Conservation (phyloP, 2,888 invertebrate genomes). For the Spisula solida region DNA sequence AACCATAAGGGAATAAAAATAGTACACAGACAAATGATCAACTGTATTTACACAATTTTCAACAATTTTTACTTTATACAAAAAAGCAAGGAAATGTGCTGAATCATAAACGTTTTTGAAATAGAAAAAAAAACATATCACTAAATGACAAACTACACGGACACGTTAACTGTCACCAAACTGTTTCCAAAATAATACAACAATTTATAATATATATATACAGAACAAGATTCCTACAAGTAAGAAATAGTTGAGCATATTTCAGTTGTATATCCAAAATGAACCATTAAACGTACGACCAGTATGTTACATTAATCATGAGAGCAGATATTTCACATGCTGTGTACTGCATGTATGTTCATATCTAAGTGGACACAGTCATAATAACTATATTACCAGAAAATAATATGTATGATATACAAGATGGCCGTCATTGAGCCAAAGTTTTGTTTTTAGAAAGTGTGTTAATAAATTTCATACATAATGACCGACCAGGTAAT, state of each 20-base stretch:
- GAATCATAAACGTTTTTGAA: constrained; percentile 1
- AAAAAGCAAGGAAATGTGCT: constrained; percentile 24
- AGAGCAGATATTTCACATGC: not conserved
- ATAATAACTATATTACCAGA: no score
- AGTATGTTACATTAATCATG: not conserved
- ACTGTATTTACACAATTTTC: not conserved
- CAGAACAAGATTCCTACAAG: not conserved
- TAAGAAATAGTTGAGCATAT: constrained; percentile 20
- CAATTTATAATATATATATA: not conserved
- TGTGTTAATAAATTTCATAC: no score
- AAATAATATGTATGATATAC: no score
- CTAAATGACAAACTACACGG: not conserved
- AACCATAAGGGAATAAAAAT: constrained; percentile 8
- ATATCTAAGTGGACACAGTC: no score
- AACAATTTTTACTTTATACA: constrained; percentile 4
- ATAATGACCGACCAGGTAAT: no score
- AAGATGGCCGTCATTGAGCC: no score
- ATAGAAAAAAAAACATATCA: constrained; percentile 22
- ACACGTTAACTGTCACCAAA: constrained; percentile 5
- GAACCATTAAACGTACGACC: not conserved
- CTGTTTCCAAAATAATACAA: constrained; percentile 5
- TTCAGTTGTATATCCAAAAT: constrained; percentile 3
- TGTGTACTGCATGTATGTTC: no score
- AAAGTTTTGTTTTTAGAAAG: no score
- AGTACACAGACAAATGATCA: not conserved